Base-by-base conservation (phyloP, 2,888 invertebrate species). In the Sphecodes monilicornis region DNA sequence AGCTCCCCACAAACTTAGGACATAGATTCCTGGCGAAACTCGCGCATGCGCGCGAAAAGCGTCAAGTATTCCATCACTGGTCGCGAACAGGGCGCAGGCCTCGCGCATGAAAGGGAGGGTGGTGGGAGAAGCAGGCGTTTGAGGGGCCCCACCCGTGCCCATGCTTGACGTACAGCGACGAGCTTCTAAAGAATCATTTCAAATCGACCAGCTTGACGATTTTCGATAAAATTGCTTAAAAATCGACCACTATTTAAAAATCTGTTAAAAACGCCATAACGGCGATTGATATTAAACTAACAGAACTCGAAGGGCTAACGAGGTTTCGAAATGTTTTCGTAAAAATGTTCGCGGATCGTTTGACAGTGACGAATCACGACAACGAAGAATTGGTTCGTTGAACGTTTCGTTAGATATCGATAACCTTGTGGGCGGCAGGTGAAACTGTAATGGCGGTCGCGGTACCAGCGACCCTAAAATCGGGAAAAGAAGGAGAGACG, bases 341-440 rank as follows among this genome's bases (percentile, higher is more conserved):
- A 18, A 29, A 60, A 43, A 60, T 6, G 39, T 41, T 26, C 57
- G n/a, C 26, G 57, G 16, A 29, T 18, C 16, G 69, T 26, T 22
- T 18, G 46, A 50, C 43, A 22, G 32, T 18, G 60, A 18, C 18
- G 64, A 22, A 54, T n/a, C 54, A 11, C 54, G 54, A 11, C n/a
- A 54, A n/a, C n/a, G 54, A 66, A 66, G 10, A 66, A 68, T 68
- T 39, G 39, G n/a, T 54, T 64, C 68, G 36, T 66, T 54, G 54
- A 54, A 54, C 0, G n/a, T 32, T 22, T 32, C 36, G 22, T 66
- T 36, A 29, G 66, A 60, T 60, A 29, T 60, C 60, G 60, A 29
- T 29, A 60, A 60, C 16, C 29, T 1, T 50, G 76, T 41, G 80
- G 69, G n/a, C 32, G n/a, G 26, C 29, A 16, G 57, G 54, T 10